phyloP scores from a whole-genome alignment of 92 coral and sea anemone species.

The Paramuricea clavata region DNA sequence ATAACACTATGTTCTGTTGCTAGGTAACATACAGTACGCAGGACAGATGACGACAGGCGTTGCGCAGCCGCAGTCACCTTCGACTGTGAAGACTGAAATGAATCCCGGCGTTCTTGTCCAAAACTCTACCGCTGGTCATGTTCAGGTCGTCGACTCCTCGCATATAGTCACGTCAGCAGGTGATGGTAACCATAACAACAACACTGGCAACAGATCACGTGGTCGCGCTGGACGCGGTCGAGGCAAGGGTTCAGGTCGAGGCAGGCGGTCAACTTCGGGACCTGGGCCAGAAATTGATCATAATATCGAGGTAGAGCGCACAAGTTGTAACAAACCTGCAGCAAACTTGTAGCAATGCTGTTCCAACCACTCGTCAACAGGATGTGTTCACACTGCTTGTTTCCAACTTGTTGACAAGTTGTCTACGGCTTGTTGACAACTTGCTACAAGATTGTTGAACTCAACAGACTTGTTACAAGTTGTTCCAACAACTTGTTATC shows the following conservation, averaged over 20 bases:
- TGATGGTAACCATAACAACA: conserved; percentile 50
- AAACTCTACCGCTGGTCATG: conserved; percentile 76
- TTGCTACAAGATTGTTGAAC: no score
- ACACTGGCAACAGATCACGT: conserved; percentile 73
- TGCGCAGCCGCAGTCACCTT: conserved; percentile 84
- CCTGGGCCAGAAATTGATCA: conserved; percentile 98
- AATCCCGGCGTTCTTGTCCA: conserved; percentile 76
- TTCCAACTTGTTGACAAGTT: no score
- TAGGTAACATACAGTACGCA: conserved; percentile 88
- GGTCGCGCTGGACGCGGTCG: conserved; percentile 96
- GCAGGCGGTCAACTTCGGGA: conserved; percentile 93
- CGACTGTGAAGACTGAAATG: conserved; percentile 75
- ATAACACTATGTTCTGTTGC: background rate
- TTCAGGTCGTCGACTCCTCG: conserved; percentile 68
- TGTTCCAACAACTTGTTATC: no score
- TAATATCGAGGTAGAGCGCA: conserved; percentile 89
- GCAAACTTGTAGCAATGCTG: no score
- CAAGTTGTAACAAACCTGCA: no score
- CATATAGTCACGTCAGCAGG: conserved; percentile 76
- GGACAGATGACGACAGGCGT: conserved; percentile 92
- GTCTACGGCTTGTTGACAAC: background rate
- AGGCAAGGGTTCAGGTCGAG: conserved; percentile 91
- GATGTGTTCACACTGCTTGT: no score
- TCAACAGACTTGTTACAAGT: no score
- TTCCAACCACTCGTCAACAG: no score